Percentiles rank a stretch among this genome's conserved stretches.
These are phyloP conservation scores for Galerucella calmariensis DNA, from an alignment of 2,888 invertebrate species.

Conservation along the genomic window DNA sequence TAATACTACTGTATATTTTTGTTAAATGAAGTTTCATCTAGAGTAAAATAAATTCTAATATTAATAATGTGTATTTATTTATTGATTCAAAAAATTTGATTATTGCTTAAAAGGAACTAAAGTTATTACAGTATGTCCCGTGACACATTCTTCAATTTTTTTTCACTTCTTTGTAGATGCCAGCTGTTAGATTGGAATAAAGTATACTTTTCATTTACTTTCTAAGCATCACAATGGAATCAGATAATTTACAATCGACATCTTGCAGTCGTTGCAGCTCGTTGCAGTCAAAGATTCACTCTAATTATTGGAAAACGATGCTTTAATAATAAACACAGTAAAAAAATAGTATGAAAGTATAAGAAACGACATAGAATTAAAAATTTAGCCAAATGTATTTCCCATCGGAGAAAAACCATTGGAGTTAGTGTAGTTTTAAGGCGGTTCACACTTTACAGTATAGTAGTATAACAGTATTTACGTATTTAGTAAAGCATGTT, in stretches of 20 bases:
- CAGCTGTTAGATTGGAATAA: neutral
- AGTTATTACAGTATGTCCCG: too few species aligned
- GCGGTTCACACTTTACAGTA: too few species aligned
- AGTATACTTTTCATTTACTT: neutral
- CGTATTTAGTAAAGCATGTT: too few species aligned
- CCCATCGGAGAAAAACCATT: too few species aligned
- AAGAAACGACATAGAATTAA: neutral
- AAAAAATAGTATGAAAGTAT: neutral
- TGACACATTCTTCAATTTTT: neutral
- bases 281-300: neutral
- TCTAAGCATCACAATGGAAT: constrained; percentile 1
- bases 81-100: too few species aligned
- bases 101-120: too few species aligned
- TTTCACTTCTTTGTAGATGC: constrained; percentile 11
- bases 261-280: constrained; percentile 5
- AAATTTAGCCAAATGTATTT: neutral
- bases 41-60: too few species aligned
- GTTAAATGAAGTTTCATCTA: too few species aligned
- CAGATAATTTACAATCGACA: constrained; percentile 7
- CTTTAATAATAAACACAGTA: neutral
- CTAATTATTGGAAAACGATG: constrained; percentile 3
- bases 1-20: too few species aligned
- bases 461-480: too few species aligned
- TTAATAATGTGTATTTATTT: too few species aligned
- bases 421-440: too few species aligned